Evolutionary conservation across 2,113 vertebrate species (phyloP), one percentile per base, ranked within the genome.

Genomic region (Phalacrocorax pelagicus): DNA sequence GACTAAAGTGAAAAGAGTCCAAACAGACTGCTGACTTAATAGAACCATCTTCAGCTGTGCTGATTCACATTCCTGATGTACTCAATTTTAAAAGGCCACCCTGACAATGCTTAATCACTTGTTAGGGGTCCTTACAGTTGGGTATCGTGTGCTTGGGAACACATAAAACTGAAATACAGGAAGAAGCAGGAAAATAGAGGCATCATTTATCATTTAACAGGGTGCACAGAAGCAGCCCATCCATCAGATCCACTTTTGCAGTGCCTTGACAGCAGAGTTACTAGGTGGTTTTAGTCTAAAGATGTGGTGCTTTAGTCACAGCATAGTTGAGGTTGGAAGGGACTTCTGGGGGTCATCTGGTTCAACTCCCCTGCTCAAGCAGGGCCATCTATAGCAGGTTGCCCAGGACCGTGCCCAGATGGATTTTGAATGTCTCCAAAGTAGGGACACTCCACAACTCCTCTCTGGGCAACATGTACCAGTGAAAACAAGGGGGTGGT

Each of bases 351-450:
- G 27, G 52, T 52, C 40, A 79, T 15, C 21, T 34, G 27, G 27
- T 58, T 67, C 63, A 79, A 57, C 3, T 1, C 8, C 34, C 26
- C 26, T n/a, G 20, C 22, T 52, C 36, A 69, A 2, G 1, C 38
- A 86, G 42, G 38, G n/a, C 5, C 21, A 72, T 4, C 46, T 49
- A 69, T 2, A 80, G 18, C 36, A 17, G 12, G 51, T 3, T 67
- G 21, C n/a, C 36, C 30, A 18, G 8, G 15, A 80, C 13, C 2
- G 0, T 5, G 6, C 46, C 32, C n/a, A 52, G 62, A 36, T 0
- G 0, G 5, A 17, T 47, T 77, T 0, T 51, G 6, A 44, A 0
- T 15, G 86, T 47, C 32, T 65, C 14, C 8, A 0, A 80, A 77
- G n/a, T 2, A 10, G 1, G 21, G 4, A 91, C n/a, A 83, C n/a